Evolutionary conservation across 2,888 invertebrate species (phyloP).

Genomic region (Tenthredo notha): DNA sequence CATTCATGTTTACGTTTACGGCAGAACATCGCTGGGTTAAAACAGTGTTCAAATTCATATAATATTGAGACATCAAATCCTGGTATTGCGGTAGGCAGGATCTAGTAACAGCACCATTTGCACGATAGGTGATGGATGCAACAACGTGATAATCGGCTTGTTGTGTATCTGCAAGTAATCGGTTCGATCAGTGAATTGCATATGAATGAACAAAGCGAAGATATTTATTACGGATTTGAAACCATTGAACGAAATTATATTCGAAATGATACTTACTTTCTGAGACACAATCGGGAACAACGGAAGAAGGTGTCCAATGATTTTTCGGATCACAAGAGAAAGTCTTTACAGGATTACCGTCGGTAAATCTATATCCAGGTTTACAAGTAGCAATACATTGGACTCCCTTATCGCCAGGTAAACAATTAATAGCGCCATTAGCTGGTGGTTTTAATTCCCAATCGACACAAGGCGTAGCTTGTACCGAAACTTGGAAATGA

Average conservation of each 20-base stretch:
- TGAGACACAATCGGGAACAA: constrained; percentile 97
- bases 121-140: constrained; percentile 91
- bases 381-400: constrained; percentile 95
- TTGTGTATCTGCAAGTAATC: constrained; percentile 85
- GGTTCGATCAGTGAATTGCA: neutral
- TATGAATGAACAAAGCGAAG: neutral
- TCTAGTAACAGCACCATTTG: constrained; percentile 93
- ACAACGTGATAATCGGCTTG: constrained; percentile 97
- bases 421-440: constrained; percentile 92
- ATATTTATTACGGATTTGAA: neutral
- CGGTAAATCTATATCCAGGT: constrained; percentile 93
- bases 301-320: constrained; percentile 92
- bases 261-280: constrained; percentile 83
- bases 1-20: constrained; percentile 96
- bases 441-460: constrained; percentile 95
- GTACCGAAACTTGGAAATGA: constrained; percentile 95
- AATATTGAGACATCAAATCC: constrained; percentile 90
- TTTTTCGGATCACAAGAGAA: constrained; percentile 91
- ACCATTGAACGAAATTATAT: neutral
- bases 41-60: constrained; percentile 88
- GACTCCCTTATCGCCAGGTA: constrained; percentile 90
- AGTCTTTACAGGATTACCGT: constrained; percentile 92
- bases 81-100: constrained; percentile 92
- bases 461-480: constrained; percentile 96
- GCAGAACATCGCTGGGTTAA: constrained; percentile 96